Evolutionary conservation across 2,888 invertebrate species (phyloP), one percentile per base, ranked within the genome.

Genomic region (Apodemia hepburni): DNA sequence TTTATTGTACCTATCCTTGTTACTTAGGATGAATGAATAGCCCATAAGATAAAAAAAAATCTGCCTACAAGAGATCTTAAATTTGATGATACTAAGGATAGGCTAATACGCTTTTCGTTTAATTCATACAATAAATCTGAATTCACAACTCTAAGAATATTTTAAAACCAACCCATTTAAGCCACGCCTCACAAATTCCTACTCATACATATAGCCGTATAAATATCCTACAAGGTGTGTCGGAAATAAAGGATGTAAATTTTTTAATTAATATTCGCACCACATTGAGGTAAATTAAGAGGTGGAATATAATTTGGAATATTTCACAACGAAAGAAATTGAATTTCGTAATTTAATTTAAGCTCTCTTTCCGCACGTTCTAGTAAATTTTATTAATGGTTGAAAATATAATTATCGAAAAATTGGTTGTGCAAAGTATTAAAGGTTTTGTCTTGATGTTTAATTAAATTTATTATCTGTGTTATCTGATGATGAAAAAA

Each of bases 231-330:
- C 54, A 54, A 15, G 1, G 59, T 61, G 11, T 47, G 57, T 51
- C 22, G 33, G 57, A 61, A 58, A 61, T 59, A 61, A 49, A 59
- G 62, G 61, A 65, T 62, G 63, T 59, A 62, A 68, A 66, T 69
- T 68, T 66, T 57, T 66, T 64, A 66, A 70, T 69, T 66, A 67
- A 67, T 67, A 69, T 67, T 66, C 68, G 61, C 61, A 57, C 62
- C 59, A 61, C 63, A 64, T 66, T 65, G 33, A 49, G 63, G 58
- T 59, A 61, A 65, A 66, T 66, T 65, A 63, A 64, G 62, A 22
- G 65, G 63, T 35, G 49, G 58, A 27, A 45, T 62, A 61, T 62
- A 63, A 65, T 66, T 60, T 65, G 60, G 66, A 49, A 66, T 69
- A 68, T 66, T 67, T 60, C 59, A 60, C 61, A 33, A 60, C 22